phyloP scores from a whole-genome alignment of 2,797 vertebrate species.

The Heteromormyrus szaboi region DNA sequence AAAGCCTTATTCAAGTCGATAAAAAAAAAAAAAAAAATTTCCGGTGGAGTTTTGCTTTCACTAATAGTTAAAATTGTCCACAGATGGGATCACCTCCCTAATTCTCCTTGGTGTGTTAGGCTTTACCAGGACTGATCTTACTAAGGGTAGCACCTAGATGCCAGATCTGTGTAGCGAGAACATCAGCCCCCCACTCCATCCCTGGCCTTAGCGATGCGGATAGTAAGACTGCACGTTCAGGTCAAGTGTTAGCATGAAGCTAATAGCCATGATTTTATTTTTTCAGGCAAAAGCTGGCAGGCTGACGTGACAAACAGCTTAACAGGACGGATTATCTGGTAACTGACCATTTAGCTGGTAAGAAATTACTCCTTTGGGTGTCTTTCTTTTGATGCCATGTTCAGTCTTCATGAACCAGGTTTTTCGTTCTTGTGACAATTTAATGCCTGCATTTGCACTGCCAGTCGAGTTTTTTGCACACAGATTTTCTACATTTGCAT shows the following conservation, averaged over 20 bases:
- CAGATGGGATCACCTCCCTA: neutral
- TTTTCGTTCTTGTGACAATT: neutral
- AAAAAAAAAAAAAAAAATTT: too few relatives aligned
- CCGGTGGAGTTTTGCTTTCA: neutral
- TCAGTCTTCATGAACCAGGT: neutral
- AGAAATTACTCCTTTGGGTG: constrained; percentile 43
- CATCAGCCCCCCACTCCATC: neutral
- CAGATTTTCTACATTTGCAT: neutral
- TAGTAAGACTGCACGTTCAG: neutral
- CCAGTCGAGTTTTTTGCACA: neutral
- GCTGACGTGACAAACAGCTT: constrained; percentile 85
- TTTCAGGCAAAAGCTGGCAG: constrained; percentile 94
- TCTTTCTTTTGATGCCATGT: neutral
- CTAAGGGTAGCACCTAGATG: neutral
- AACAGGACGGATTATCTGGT: constrained; percentile 99
- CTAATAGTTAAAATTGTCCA: neutral
- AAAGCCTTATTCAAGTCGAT: neutral
- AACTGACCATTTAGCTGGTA: constrained; percentile 99
- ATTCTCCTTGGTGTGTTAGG: neutral
- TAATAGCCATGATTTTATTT: constrained; percentile 7
- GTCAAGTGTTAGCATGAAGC: neutral
- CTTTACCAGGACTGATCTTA: neutral
- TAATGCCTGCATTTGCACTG: neutral
- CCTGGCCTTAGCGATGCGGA: neutral
- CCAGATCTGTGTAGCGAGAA: neutral